Conservation (phyloP, 2,888 invertebrate genomes). For the Platycnemis pennipes region DNA sequence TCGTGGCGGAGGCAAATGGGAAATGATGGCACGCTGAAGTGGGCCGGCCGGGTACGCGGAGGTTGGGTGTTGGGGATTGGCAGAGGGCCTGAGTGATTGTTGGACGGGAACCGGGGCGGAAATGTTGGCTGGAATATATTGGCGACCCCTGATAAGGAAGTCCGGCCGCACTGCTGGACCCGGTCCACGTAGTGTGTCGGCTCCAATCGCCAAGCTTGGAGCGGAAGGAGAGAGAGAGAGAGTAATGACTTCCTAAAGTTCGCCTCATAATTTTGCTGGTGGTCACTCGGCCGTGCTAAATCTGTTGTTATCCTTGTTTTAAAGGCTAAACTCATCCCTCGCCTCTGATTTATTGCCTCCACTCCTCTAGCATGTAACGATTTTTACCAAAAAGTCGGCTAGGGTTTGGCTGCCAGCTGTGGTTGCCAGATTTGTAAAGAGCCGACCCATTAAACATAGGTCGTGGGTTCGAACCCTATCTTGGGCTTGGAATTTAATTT, state of each 20-base stretch:
- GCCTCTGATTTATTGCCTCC: too few relatives aligned
- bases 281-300: too few relatives aligned
- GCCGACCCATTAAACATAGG: too few relatives aligned
- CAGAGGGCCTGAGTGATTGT: background rate
- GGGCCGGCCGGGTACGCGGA: background rate
- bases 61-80: background rate
- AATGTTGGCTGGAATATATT: background rate
- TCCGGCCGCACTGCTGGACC: background rate
- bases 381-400: too few relatives aligned
- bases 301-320: too few relatives aligned
- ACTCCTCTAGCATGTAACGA: too few relatives aligned
- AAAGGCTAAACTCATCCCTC: too few relatives aligned
- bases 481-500: too few relatives aligned
- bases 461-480: too few relatives aligned
- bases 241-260: background rate
- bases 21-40: background rate
- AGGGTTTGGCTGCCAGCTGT: too few relatives aligned
- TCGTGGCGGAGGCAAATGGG: slow-evolving; percentile 32
- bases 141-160: background rate
- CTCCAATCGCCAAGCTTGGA: background rate
- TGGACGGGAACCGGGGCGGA: background rate
- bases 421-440: too few relatives aligned
- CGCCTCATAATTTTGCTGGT: background rate
- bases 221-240: background rate
- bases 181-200: background rate